These are phyloP conservation scores for Phanerotoma sp. DNA, from an alignment of 2,888 invertebrate genomes.

Conservation along the genomic window DNA sequence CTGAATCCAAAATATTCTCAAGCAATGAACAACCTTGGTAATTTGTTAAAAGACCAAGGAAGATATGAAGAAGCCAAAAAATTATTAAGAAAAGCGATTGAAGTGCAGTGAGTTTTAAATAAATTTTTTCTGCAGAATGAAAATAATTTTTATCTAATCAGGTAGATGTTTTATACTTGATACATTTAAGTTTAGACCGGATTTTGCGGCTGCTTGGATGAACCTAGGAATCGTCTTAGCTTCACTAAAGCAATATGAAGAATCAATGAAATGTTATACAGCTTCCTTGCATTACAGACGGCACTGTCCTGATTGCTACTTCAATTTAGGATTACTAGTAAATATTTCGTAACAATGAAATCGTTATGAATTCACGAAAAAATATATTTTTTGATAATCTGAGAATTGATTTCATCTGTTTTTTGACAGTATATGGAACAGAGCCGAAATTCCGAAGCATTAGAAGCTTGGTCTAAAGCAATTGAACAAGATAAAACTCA, in stretches of 20 bases:
- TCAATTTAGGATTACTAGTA: conserved; percentile 94
- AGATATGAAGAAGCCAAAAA: conserved; percentile 71
- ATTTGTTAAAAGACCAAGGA: conserved; percentile 74
- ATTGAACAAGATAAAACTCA: conserved; percentile 76
- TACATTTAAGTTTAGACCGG: conserved; percentile 62
- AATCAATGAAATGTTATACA: conserved; percentile 78
- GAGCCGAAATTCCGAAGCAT: conserved; percentile 72
- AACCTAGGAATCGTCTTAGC: conserved; percentile 93
- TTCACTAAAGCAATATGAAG: conserved; percentile 67
- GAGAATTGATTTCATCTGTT: too few relatives aligned
- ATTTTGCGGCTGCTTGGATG: conserved; percentile 98
- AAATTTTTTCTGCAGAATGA: too few relatives aligned
- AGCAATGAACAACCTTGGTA: conserved; percentile 92
- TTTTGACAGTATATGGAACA: conserved; percentile 75
- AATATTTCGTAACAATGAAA: conserved; percentile 34
- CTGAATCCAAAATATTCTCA: conserved; percentile 83
- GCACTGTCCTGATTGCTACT: conserved; percentile 89
- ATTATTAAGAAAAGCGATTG: conserved; percentile 72
- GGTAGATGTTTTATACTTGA: background rate
- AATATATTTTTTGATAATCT: too few relatives aligned
- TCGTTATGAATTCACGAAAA: background rate
- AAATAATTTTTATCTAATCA: background rate
- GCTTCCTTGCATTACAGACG: conserved; percentile 75
- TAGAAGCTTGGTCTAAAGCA: conserved; percentile 81
- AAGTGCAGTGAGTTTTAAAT: conserved; percentile 64